Base-by-base conservation (phyloP, 2,113 vertebrate species). In the Tetrao urogallus region DNA sequence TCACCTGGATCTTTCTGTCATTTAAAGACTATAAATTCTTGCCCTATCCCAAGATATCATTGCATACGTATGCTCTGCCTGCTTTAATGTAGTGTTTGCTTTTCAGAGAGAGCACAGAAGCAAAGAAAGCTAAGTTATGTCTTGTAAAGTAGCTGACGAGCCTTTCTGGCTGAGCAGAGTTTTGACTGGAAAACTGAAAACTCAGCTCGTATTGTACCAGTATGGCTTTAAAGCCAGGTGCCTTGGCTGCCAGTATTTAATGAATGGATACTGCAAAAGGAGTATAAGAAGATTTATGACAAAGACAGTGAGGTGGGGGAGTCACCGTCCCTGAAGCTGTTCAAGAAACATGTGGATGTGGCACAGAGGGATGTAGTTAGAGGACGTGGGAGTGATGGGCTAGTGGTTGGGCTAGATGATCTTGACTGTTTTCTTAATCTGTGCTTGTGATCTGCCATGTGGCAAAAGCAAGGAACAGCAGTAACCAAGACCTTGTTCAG, bases 31-130 rank as follows among this genome's bases (percentile, higher is more conserved):
- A 43, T 60, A 58, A 22, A 13, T 86, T 64, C 45, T 60, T 64
- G 5, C 12, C 34, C 10, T 40, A 71, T 50, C 3, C 5, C 4
- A 4, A 0, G 0, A 13, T 57, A 12, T 6, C 2, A 4, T 3
- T n/a, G 12, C 42, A 10, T 25, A 6, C 11, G 2, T 24, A 28
- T 28, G 22, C 3, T 43, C 15, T 60, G 17, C 8, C 38, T 65
- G 43, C 47, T 82, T 71, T 64, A 32, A 54, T 2, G 2, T 13
- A 63, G 13, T 8, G 3, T 45, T 91, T 71, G 12, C 30, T 36
- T 56, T 83, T 72, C 50, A 43, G 43, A 45, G 22, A 74, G 28
- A 71, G 12, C 13, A 42, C 11, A 34, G 54, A 79, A 69, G 30
- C 70, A 47, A 28, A 66, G 57, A 70, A 70, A 79, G 4, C n/a